Percentiles rank a stretch among this genome's conserved stretches.
Evolutionary conservation across 1,140 invertebrate genomes (phyloP).

Genomic region (Aphidius gifuensis): DNA sequence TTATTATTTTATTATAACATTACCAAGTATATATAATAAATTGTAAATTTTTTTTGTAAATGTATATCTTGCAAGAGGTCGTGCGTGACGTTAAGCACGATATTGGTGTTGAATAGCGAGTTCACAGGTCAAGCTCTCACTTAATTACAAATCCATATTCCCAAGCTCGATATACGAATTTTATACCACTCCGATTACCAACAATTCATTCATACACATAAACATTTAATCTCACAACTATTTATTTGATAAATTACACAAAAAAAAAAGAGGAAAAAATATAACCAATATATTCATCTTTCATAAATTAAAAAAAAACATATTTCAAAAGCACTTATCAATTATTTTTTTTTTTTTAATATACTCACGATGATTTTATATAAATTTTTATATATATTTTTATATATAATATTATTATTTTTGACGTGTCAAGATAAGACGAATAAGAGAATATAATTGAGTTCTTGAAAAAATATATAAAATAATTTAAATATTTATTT

Average conservation of each 20-base stretch:
- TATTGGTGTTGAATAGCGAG: conserved; percentile 4
- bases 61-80: conserved; percentile 1
- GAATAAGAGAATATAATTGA: conserved; percentile 19
- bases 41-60: too few relatives aligned
- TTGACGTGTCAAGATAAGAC: neutral
- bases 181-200: conserved; percentile 6
- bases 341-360: neutral
- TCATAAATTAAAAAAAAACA: neutral
- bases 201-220: too few relatives aligned
- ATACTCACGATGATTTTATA: neutral
- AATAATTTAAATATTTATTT: neutral
- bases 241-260: too few relatives aligned
- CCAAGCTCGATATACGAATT: neutral
- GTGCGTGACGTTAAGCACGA: conserved; percentile 12
- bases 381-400: neutral
- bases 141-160: conserved; percentile 19
- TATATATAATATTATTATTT: neutral
- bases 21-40: too few relatives aligned
- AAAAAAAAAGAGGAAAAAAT: neutral
- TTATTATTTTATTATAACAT: too few relatives aligned
- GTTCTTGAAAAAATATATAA: conserved; percentile 14
- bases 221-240: too few relatives aligned
- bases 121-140: conserved; percentile 18
- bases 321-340: neutral
- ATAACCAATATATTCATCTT: neutral